phyloP scores from a whole-genome alignment of 2,797 vertebrate genomes.

The Tachyglossus aculeatus region DNA sequence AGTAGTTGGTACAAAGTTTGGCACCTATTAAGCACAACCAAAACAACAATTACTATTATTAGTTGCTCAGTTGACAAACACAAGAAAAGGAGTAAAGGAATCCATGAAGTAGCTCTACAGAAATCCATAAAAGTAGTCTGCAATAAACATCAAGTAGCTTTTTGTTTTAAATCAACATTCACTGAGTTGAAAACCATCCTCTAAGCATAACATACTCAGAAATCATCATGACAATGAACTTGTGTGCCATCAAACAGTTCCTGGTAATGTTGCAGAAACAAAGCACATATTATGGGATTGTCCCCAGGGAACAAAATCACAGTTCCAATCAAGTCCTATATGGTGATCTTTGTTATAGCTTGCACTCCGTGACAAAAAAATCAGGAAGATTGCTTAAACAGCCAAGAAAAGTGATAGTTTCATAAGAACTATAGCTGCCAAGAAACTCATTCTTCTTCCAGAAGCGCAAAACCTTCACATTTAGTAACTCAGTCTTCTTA shows the following conservation, averaged over 20 bases:
- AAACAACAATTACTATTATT: too few species aligned
- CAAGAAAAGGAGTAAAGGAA: neutral
- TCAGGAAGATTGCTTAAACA: conserved; percentile 24
- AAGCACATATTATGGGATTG: neutral
- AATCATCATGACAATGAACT: neutral
- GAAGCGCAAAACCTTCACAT: conserved; percentile 7
- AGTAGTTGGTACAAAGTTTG: too few species aligned
- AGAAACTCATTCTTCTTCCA: conserved; percentile 32
- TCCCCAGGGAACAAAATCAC: neutral
- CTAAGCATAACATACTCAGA: neutral
- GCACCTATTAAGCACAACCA: too few species aligned
- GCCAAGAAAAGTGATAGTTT: conserved; percentile 40
- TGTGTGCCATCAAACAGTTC: neutral
- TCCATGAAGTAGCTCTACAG: neutral
- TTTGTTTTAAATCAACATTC: neutral
- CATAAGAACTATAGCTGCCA: conserved; percentile 31
- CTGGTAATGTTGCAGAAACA: neutral
- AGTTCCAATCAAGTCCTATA: neutral
- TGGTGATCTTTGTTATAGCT: neutral
- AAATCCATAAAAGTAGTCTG: neutral
- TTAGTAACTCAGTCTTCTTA: conserved; percentile 8
- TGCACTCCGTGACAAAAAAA: conserved; percentile 25
- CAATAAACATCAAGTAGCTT: neutral
- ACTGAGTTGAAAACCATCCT: neutral
- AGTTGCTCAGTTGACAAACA: neutral